Evolutionary conservation across 2,797 vertebrate species (phyloP), one percentile per base, ranked within the genome.

Genomic region (Aeoliscus strigatus): DNA sequence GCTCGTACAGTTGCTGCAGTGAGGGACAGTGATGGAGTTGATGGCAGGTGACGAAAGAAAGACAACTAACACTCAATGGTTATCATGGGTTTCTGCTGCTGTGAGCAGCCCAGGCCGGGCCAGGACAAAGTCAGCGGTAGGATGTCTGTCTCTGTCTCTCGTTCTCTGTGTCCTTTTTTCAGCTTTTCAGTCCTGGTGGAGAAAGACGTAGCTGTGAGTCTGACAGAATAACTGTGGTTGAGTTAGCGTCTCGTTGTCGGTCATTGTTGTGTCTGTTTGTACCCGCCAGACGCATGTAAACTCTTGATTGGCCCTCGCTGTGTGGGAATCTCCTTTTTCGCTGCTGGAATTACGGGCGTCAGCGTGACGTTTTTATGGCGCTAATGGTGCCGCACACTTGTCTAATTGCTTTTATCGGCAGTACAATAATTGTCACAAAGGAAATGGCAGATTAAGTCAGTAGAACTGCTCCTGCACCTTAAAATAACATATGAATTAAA

Each of bases 251-350:
- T 77, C 61, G 66, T 70, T 77, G 71, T 71, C 71, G 73, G 70
- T 75, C 71, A 79, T 80, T 79, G 66, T 83, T 77, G 66, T 27
- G 69, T 68, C 59, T 72, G 57, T 66, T n/a, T 72, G 71, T 79
- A 73, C 73, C 79, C 57, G 72, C 70, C 77, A 77, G 63, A 38
- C 18, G 69, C 77, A 70, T 73, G 64, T 67, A 75, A 72, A 66
- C 73, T 72, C 71, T 71, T 74, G 68, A 77, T 81, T 79, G 74
- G 72, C 69, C 71, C 68, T 71, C 32, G 49, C 64, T 72, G 60
- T 60, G 57, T 66, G 49, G 66, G 60, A 78, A 60, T 56, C 42
- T 66, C 48, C 55, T 45, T 68, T 66, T 67, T 66, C 61, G 63
- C 63, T 57, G 40, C 65, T 62, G 57, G 65, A 73, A 72, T 85